Evolutionary conservation across 2,888 invertebrate species (phyloP), one percentile per base, ranked within the genome.

Genomic region (Ischnura elegans): DNA sequence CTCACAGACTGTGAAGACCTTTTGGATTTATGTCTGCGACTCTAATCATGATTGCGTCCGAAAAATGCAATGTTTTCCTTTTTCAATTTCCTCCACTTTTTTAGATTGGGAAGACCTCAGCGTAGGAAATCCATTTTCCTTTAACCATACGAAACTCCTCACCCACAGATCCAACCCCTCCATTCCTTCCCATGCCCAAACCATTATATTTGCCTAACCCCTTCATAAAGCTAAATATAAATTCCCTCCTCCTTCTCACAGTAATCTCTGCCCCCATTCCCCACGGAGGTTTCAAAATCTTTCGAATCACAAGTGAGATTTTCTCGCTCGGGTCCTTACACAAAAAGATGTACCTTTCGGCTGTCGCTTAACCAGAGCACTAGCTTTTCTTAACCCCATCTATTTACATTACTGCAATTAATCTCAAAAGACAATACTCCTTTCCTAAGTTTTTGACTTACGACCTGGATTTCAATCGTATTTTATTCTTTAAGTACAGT

Each of bases 21-120:
- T 76, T 76, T 76, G 76, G 76, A 76, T 76, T 76, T 76, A 76
- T 76, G 76, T 76, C 29, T 36, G 76, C 76, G 76, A 36, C 36
- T 36, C 76, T 29, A 36, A 76, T 36, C 76, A 36, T 36, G 76
- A 76, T 76, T 76, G 29, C 76, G 76, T 76, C 76, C 76, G 76
- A 76, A 76, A 76, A 36, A 13, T 76, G 29, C 36, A 29, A 76
- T 76, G 76, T 76, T 76, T 76, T 36, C 36, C 61, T 61, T 61
- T 61, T 61, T n/a, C n/a, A 21, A 21, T 2, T 5, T 51, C 51
- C 19, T 61, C 25, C 61, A 36, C 36, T 76, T 76, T 36, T 29
- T n/a, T n/a, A 8, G 76, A 10, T 25, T 29, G 76, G n/a, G 76
- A 13, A 76, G 76, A 29, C 13, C 76, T 2, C 61, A 16, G 25